Evolutionary conservation across 64 coral and sea anemone species (phyloP), one percentile per base, ranked within the genome.

Genomic region (Stichodactyla mertensii): DNA sequence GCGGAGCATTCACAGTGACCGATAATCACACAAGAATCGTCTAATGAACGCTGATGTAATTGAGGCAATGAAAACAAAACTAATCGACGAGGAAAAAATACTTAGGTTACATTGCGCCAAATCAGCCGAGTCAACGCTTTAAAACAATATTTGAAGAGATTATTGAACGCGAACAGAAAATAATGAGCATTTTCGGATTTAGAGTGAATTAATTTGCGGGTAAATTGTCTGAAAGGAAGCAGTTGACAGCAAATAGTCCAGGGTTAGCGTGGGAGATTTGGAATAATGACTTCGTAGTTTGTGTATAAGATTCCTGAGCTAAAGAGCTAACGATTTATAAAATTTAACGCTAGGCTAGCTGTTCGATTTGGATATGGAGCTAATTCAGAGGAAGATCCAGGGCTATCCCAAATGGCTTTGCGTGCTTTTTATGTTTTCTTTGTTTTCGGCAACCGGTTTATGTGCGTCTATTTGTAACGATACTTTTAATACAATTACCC

Each of bases 121-220:
- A 74, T 74, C 69, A 12, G 69, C 10, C 24, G 24, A n/a, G 27
- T 74, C 69, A 28, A 28, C 26, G 10, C 24, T 9, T 3, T 31
- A 74, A 26, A 12, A 74, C 22, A 74, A 74, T 74, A 74, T 74
- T 66, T 66, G 62, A 66, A 66, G 19, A 66, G 62, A 66, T 66
- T 66, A 66, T n/a, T n/a, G 62, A 66, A n/a, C 12, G 6, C 12
- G 24, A 74, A 23, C 8, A 74, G n/a, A 74, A 27, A 28, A 74
- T 26, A 74, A 74, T 74, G 69, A 74, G 69, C 24, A 26, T 26
- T 74, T 74, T 74, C 69, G 69, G 69, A 74, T 74, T 27, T 74
- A 36, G 6, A 36, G 6, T 10, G 69, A 74, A 74, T 74, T 27
- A 74, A 74, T 31, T 74, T 23, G 27, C 12, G 69, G 27, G 69